These are phyloP conservation scores for Corydoras maculifer DNA, from an alignment of 2,113 vertebrate species.

Conservation along the genomic window DNA sequence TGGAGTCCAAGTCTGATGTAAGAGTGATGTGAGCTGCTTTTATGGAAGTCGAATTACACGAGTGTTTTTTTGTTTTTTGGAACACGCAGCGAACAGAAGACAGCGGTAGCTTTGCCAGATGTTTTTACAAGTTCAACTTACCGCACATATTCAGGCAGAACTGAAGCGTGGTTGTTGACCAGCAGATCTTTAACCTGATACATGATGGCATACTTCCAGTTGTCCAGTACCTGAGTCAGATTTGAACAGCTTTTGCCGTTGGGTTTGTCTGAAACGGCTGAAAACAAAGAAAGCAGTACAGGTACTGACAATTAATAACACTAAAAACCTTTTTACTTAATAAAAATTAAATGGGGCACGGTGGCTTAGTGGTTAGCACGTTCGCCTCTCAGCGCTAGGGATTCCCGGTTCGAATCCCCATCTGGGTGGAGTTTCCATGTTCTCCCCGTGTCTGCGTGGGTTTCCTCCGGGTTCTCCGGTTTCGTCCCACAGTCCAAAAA, in stretches of 20 bases:
- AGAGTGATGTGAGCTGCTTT: neutral
- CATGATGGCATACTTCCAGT: slow-evolving; percentile 83
- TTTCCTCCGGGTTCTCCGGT: too few relatives aligned
- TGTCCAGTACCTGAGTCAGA: slow-evolving; percentile 79
- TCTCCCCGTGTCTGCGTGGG: too few relatives aligned
- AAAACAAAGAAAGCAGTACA: neutral
- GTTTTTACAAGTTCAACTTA: slow-evolving; percentile 46
- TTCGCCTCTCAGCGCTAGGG: too few relatives aligned
- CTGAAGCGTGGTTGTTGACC: slow-evolving; percentile 70
- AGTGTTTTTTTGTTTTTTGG: neutral
- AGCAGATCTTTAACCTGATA: slow-evolving; percentile 76
- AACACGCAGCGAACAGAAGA: neutral
- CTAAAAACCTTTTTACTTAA: too few relatives aligned
- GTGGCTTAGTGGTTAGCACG: too few relatives aligned
- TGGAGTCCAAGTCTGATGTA: neutral
- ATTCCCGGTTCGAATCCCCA: too few relatives aligned
- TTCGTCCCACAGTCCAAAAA: too few relatives aligned
- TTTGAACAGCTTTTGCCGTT: slow-evolving; percentile 71
- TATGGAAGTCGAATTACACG: neutral
- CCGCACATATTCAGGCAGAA: slow-evolving; percentile 82
- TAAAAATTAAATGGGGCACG: too few relatives aligned
- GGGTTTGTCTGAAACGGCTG: slow-evolving; percentile 47
- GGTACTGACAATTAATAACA: too few relatives aligned
- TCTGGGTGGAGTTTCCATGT: too few relatives aligned
- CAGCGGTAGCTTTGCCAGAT: neutral